These are phyloP conservation scores for Glaucidium brasilianum DNA, from an alignment of 2,113 vertebrate species.

Conservation along the genomic window DNA sequence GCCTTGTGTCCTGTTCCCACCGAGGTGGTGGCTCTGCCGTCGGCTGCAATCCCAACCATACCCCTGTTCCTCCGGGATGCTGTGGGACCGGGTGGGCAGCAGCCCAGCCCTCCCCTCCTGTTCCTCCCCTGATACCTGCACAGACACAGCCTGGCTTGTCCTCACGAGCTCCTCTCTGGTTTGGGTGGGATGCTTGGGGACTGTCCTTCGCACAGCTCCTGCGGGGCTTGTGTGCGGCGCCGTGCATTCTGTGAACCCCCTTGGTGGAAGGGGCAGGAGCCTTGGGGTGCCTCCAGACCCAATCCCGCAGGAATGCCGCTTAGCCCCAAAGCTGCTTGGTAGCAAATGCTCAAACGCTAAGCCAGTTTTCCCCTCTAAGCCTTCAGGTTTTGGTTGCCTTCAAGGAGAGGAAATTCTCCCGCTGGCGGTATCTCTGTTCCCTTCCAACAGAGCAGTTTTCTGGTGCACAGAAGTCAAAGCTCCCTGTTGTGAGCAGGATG, in stretches of 20 bases:
- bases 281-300: background rate
- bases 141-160: background rate
- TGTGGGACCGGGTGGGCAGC: background rate
- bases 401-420: background rate
- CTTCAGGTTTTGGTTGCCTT: background rate
- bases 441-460: rapidly evolving
- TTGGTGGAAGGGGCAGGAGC: rapidly evolving
- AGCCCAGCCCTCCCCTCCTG: background rate
- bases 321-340: background rate
- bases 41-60: rapidly evolving
- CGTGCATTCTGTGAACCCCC: rapidly evolving
- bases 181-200: background rate
- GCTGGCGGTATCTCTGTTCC: background rate
- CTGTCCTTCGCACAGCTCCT: rapidly evolving
- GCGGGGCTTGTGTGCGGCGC: rapidly evolving
- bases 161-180: rapidly evolving
- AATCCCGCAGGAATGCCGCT: background rate
- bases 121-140: rapidly evolving
- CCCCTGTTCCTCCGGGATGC: background rate
- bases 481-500: rapidly evolving
- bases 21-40: background rate
- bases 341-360: background rate
- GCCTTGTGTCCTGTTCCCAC: background rate
- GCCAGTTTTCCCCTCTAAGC: background rate
- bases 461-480: background rate